Evolutionary conservation across 2,797 vertebrate species (phyloP).

Genomic region (Ctenopoma multispine): DNA sequence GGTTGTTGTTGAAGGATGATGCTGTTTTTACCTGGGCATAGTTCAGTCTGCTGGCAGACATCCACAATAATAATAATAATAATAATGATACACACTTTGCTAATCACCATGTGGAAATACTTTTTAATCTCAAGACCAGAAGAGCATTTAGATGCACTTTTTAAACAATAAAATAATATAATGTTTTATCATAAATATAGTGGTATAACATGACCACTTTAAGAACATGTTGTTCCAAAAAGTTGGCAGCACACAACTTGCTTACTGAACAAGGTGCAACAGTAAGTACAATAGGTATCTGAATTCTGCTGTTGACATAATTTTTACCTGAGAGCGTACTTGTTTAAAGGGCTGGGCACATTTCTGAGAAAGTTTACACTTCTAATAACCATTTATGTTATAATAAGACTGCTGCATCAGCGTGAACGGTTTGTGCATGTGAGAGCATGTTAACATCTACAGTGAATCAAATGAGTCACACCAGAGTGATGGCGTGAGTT

Average conservation of each 20-base stretch:
- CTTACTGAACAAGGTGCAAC: conserved; percentile 7
- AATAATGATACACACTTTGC: too few species aligned
- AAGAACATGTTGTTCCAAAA: conserved; percentile 22
- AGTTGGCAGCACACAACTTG: neutral
- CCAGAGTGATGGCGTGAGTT: conserved; percentile 7
- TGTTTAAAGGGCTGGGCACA: conserved; percentile 4
- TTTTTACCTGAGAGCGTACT: neutral
- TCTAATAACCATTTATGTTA: neutral
- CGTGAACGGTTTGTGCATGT: conserved; percentile 26
- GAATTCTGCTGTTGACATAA: conserved; percentile 8
- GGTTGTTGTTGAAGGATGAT: too few species aligned
- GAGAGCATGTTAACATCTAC: conserved; percentile 39
- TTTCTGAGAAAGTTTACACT: conserved; percentile 36
- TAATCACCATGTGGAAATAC: too few species aligned
- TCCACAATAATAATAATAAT: too few species aligned
- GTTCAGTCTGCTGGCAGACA: too few species aligned
- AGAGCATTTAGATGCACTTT: too few species aligned
- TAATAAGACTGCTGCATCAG: conserved; percentile 17
- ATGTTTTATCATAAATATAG: too few species aligned
- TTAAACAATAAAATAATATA: too few species aligned
- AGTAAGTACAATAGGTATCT: neutral
- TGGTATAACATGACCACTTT: neutral
- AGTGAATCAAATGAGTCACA: conserved; percentile 52
- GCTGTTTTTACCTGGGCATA: too few species aligned
- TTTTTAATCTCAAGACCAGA: too few species aligned